These are phyloP conservation scores for Lutraria rhynchaena DNA, from an alignment of 1,140 invertebrate genomes.

Conservation along the genomic window DNA sequence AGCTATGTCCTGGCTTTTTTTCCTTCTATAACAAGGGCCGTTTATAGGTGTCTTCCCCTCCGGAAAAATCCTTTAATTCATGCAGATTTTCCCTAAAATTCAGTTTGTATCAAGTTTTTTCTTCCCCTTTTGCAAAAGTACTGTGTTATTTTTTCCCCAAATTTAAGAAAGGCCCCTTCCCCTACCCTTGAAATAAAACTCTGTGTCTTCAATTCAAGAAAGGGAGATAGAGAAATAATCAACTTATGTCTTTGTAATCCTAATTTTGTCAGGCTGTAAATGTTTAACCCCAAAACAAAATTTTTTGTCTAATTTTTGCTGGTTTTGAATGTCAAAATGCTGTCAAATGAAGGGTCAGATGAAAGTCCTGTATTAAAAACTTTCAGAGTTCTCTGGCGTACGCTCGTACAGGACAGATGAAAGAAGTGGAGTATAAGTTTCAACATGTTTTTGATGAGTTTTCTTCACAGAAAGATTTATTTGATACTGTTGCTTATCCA, in stretches of 20 bases:
- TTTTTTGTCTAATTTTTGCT: neutral
- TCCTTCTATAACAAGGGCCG: no score
- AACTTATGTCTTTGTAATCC: neutral
- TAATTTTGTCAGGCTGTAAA: no score
- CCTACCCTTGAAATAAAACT: neutral
- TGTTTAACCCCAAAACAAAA: neutral
- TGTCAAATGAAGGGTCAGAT: neutral
- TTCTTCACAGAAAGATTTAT: conserved; percentile 91
- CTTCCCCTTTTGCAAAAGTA: neutral
- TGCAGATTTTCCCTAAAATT: no score
- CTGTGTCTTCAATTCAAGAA: neutral
- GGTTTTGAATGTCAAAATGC: neutral
- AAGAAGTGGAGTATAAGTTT: conserved; percentile 83
- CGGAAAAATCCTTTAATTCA: no score
- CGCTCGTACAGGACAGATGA: conserved; percentile 73
- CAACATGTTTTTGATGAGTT: conserved; percentile 92
- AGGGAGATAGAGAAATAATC: neutral
- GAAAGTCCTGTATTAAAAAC: conserved; percentile 21
- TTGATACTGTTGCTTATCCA: conserved; percentile 92
- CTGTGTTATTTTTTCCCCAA: neutral
- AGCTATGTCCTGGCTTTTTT: no score
- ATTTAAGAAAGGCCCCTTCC: neutral
- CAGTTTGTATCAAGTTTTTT: no score
- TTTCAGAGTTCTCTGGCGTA: conserved; percentile 67
- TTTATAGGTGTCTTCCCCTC: neutral